Base-by-base conservation (phyloP, 2,888 invertebrate species). In the Ormyrus thymus region DNA sequence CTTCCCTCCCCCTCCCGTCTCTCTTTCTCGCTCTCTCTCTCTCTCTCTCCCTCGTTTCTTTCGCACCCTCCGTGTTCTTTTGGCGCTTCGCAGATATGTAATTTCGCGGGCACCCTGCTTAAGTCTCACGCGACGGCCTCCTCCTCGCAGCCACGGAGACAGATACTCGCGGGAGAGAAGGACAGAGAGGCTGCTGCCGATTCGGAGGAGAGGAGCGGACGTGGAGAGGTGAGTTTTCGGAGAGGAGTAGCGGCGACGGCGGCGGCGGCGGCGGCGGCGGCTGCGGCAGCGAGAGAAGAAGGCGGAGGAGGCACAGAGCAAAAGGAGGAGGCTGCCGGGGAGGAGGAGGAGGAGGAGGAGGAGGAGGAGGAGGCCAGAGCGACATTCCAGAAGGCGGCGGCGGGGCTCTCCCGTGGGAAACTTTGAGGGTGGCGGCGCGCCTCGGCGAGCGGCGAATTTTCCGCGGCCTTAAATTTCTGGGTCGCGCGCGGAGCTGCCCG, bases 371-470 rank as follows among this genome's bases (percentile, higher is more conserved):
- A 78, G 80, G 81, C 77, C 76, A 82, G 88, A 89, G 88, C 89
- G 88, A 89, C 89, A 89, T 89, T 89, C 89, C 89, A 89, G 89
- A 88, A 89, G 89, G 89, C 89, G 89, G 89, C 88, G 89, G 88
- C 86, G 86, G 87, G 85, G 87, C 55, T 87, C 86, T 89, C 88
- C 89, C 89, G 89, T 89, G 89, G 89, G 89, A 89, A 89, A 89
- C 87, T 84, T 86, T 85, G 87, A 87, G 79, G 75, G 79, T 78
- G 79, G 78, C 53, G 43, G 55, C 11, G 53, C 11, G 15, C 29
- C 64, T 8, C 82, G 82, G 76, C 77, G 70, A 74, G 65, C 74
- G 1, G 29, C 46, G 11, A 55, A 43, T 85, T 85, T 86, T 82
- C 84, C 83, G 82, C 6, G n/a, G 10, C 45, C 7, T 5, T 8